Evolutionary conservation across 2,113 vertebrate genomes (phyloP), one percentile per base, ranked within the genome.

Genomic region (Forbesichthys papilliferus): DNA sequence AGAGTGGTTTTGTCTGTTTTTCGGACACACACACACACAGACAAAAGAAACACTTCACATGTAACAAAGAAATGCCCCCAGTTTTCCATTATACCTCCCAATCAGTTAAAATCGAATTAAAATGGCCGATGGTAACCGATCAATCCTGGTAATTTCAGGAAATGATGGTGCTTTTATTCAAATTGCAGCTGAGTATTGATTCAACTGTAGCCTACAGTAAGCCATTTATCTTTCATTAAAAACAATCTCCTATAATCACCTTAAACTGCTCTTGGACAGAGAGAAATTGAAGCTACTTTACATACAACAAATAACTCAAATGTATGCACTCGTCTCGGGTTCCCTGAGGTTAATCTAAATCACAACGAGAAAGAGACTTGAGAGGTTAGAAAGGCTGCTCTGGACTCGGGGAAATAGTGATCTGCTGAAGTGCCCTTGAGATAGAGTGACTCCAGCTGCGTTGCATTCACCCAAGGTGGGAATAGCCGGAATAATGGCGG

Each of bases 91-190:
- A 59, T 54, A 52, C 68, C 78, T 68, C 63, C 67, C 66, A 83
- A 85, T 85, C 84, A 73, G 85, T 90, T 84, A 42, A 80, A 89
- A 90, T 86, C 13, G 58, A 86, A 83, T 91, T 80, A 75, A 79
- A 88, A 83, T 88, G 81, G 88, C 82, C 74, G 71, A 82, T 78
- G 71, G 73, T 66, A 20, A 69, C 68, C 79, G 88, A 89, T 87
- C 89, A 84, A 68, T 82, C 76, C 72, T 68, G 66, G 79, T 72
- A 84, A 87, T 87, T 88, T 87, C 77, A 71, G 79, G 84, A 82
- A 83, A 90, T 75, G 73, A 81, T 84, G 82, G 80, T 69, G 69
- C 68, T 53, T 79, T 12, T 71, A 70, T 79, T 82, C 83, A 78
- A 82, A 85, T 62, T 83, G 78, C 63, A 75, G 78, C 55, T 48